phyloP scores from a whole-genome alignment of 2,113 vertebrate genomes.

The Microcebus ravelobensis region DNA sequence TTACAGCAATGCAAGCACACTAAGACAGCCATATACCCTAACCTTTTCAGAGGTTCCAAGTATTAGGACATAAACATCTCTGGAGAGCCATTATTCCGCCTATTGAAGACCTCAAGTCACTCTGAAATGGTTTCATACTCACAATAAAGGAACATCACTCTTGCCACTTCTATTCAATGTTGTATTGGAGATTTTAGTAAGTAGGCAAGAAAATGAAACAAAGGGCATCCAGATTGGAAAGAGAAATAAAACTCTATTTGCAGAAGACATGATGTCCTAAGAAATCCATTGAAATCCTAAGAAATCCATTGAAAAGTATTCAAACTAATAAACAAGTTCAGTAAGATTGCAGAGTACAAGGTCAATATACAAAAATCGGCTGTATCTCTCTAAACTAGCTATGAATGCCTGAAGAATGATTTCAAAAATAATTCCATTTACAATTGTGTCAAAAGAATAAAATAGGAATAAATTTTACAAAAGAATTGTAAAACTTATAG shows the following conservation, averaged over 20 bases:
- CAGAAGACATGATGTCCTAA: background rate
- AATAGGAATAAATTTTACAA: background rate
- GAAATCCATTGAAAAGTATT: background rate
- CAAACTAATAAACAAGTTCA: background rate
- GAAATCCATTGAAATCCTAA: background rate
- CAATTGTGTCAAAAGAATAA: background rate
- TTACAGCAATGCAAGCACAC: no score
- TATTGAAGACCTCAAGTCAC: background rate
- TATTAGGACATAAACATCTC: no score
- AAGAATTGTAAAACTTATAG: background rate
- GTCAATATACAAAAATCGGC: background rate
- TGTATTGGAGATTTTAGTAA: no score
- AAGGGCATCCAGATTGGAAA: background rate
- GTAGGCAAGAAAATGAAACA: no score
- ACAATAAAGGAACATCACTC: no score
- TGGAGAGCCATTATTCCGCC: background rate
- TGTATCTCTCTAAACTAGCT: background rate
- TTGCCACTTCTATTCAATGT: no score
- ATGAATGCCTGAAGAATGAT: background rate
- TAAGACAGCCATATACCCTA: no score
- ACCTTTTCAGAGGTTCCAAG: no score
- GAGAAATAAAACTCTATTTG: background rate
- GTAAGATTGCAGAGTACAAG: background rate
- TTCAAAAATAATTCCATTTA: background rate
- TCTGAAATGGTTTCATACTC: background rate